Base-by-base conservation (phyloP, 2,888 invertebrate genomes). In the Encarsia formosa region DNA sequence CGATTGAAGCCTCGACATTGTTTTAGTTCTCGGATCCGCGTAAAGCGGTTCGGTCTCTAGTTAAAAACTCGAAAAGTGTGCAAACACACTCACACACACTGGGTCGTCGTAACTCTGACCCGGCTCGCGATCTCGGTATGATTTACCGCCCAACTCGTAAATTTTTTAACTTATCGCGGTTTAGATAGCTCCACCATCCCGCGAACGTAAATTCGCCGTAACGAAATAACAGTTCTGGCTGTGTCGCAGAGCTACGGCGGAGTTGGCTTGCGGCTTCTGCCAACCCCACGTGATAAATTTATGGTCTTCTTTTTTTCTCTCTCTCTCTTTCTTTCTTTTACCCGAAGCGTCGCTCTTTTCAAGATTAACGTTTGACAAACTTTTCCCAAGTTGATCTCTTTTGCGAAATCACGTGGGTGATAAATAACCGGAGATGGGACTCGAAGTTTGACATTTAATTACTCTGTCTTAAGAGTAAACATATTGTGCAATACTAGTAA, bases 81-180 rank as follows among this genome's bases (percentile, higher is more conserved):
- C 65, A 66, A n/a, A 68, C 62, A 61, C 61, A 49, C 49, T 31
- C 56, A 54, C 59, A 59, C 58, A 47, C 54, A 52, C 37, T 19
- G n/a, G 39, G 8, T 9, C 29, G 34, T 35, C 42, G 41, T 46
- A 51, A 50, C 51, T 42, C 24, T 48, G 35, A 23, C 37, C 59
- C 57, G 50, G 35, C 55, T 57, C 11, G 16, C 52, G 60, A 49
- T 57, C 49, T 47, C 50, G 56, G 45, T 38, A 56, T 68, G 67
- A 70, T 69, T 69, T 69, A 70, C 62, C 55, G 64, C 55, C 16
- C 19, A 48, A 61, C 61, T 63, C 67, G 62, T 70, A 69, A 69
- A 69, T 69, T 66, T 67, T 69, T 65, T 59, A 65, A 65, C 64
- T 68, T 65, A 67, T 64, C 60, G 61, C 58, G 63, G 63, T 65